Base-by-base conservation (phyloP, 2,113 vertebrate genomes). In the Etheostoma cragini region DNA sequence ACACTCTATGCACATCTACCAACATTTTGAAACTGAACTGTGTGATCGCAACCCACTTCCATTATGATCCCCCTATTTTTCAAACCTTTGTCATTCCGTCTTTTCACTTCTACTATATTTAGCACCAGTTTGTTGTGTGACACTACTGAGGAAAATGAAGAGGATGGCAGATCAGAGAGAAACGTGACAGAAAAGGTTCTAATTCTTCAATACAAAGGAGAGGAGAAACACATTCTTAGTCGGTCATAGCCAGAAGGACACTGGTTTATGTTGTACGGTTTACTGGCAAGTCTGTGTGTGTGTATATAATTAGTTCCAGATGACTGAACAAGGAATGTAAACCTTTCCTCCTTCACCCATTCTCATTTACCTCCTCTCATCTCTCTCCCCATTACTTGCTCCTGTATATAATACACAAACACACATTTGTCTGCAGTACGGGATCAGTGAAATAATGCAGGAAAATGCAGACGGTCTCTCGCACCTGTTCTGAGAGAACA, bases 231-330 rank as follows among this genome's bases (percentile, higher is more conserved):
- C 7, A 1, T 45, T 71, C 16, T 58, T n/a, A 52, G 57, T 45
- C n/a, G 2, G 17, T 80, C 62, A 70, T 33, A 56, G 50, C 73
- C 69, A 63, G 49, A 76, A 77, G 66, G 26, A 71, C 16, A 38
- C 26, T 74, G 76, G 61, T 72, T 42, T 42, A 42, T 42, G 2
- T 8, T 42, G 10, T 42, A 42, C 2, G 38, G 38, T 42, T 58
- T 78, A 64, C 63, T 42, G 35, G 63, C 4, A 1, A 3, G 82
- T n/a, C 24, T 10, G 50, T 54, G 52, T 22, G 47, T 38, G 61
- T 78, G 56, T 77, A 60, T 87, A 71, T 88, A 89, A 93, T 94
- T 80, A 91, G 87, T 94, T 92, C 86, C 87, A 93, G 75, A 84
- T 88, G 89, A 89, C 81, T 90, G 69, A 81, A 81, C 69, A 83